Evolutionary conservation across 2,113 vertebrate genomes (phyloP), one percentile per base, ranked within the genome.

Genomic region (Neotragus moschatus): DNA sequence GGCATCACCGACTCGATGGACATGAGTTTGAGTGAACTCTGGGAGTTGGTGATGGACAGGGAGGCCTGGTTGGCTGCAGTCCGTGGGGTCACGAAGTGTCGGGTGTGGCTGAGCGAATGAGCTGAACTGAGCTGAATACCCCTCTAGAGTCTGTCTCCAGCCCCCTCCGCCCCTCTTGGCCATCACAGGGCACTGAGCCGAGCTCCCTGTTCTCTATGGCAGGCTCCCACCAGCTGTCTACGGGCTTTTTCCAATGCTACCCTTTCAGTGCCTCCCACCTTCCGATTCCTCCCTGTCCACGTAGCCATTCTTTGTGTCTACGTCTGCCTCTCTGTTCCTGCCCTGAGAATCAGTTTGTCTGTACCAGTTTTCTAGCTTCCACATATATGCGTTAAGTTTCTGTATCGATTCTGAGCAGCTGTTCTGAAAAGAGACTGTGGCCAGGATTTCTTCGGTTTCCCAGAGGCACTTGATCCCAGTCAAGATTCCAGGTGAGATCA

Each of bases 201-300:
- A 1, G 33, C 7, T 9, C 7, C 16, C 61, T n/a, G 3, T 19
- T 16, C 61, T n/a, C 33, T n/a, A 4, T 0, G 4, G 61, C 7
- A 17, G 61, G 61, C 17, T n/a, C 61, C 30, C 33, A n/a, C 33
- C 19, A 19, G 16, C 33, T 19, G 61, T n/a, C 33, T n/a, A 3
- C 0, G 19, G 66, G 66, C n/a, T 70, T 23, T 6, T 39, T 9
- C 39, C n/a, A 70, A 11, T 6, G 66, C 19, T 11, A 12, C 66
- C 2, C n/a, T 70, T 70, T 23, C 66, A 21, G 0, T 70, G 9
- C 9, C 0, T 23, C 19, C 66, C n/a, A 12, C n/a, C 66, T 70
- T 12, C 66, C 0, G 4, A 19, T 66, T 19, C 63, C 63, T 66
- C 30, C 16, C 63, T 66, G 33, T 36, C 63, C 63, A 30, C 33